Base-by-base conservation (phyloP, 2,888 invertebrate genomes). In the Physocephala rufipes region DNA sequence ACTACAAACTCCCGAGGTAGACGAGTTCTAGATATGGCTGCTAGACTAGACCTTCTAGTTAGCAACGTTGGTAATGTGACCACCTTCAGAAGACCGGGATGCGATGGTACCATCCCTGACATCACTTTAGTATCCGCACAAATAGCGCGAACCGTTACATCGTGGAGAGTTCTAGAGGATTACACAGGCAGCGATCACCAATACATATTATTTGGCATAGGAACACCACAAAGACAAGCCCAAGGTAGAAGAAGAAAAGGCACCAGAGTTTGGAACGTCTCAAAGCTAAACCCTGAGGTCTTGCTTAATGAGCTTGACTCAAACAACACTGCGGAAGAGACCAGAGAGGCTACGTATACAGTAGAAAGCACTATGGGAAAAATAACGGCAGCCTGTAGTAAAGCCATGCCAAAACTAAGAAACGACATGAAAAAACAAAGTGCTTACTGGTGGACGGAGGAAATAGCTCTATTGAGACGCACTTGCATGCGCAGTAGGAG, bases 181-280 rank as follows among this genome's bases (percentile, higher is more conserved):
- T 72, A 75, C 45, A 72, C 47, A 36, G 73, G 51, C 2, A 71
- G 72, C 55, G 72, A 74, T 45, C 71, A 71, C 12, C 58, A 58
- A 7, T 58, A 58, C 58, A 58, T 28, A 24, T 16, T 4, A 28
- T 58, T 12, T 15, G 15, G 15, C 15, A 58, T 58, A 7, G 24
- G 28, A 2, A 13, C 28, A 12, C 15, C 24, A 15, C 15, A 3
- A 12, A 58, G 58, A 58, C 12, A 2, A 24, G 15, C 24, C 26
- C 9, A 12, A 15, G 13, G n/a, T n/a, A n/a, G n/a, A n/a, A n/a
- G n/a, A n/a, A n/a, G n/a, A n/a, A 5, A 7, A 26, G 26, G 24
- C 1, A 58, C 58, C 28, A 24, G 58, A 3, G 28, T 28, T 26
- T 58, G 58, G 58, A 58, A 58, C 26, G 58, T 58, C 13, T 58